A percentile compares a stretch with the other conserved stretches of the same genome.
Evolutionary conservation across 2,113 vertebrate species (phyloP).

Genomic region (Galbula dea): DNA sequence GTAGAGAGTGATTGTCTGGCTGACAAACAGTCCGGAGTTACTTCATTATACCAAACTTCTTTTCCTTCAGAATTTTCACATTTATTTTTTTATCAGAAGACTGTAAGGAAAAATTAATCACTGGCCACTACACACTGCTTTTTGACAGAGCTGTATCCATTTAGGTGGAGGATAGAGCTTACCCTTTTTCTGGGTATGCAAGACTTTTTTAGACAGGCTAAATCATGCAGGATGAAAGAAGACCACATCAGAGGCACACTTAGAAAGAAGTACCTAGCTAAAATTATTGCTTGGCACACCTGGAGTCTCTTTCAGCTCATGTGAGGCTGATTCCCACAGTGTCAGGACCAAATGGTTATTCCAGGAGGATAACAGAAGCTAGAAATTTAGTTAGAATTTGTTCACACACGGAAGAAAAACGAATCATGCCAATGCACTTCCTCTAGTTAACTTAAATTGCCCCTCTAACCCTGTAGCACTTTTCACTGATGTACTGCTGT

Average conservation of each 20-base stretch:
- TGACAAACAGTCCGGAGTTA: neutral
- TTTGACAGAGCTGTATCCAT: neutral
- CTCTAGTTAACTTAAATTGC: slow-evolving; percentile 16
- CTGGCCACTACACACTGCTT: neutral
- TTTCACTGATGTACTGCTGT: neutral
- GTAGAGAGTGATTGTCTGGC: neutral
- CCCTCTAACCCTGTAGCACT: neutral
- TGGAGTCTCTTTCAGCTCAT: neutral
- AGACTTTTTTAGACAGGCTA: neutral
- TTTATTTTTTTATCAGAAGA: neutral
- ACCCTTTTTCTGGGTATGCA: neutral
- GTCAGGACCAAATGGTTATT: neutral
- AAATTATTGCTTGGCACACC: slow-evolving; percentile 9
- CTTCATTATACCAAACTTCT: neutral
- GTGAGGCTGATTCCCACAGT: neutral
- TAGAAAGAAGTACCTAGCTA: neutral
- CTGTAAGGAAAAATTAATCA: neutral
- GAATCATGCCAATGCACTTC: neutral
- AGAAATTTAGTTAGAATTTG: neutral
- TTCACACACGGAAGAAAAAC: neutral
- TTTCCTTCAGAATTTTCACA: neutral
- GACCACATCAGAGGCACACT: neutral
- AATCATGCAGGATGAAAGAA: neutral
- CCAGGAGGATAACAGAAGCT: neutral
- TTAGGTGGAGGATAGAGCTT: neutral